Base-by-base conservation (phyloP, 2,113 vertebrate species). In the Pagrus major region DNA sequence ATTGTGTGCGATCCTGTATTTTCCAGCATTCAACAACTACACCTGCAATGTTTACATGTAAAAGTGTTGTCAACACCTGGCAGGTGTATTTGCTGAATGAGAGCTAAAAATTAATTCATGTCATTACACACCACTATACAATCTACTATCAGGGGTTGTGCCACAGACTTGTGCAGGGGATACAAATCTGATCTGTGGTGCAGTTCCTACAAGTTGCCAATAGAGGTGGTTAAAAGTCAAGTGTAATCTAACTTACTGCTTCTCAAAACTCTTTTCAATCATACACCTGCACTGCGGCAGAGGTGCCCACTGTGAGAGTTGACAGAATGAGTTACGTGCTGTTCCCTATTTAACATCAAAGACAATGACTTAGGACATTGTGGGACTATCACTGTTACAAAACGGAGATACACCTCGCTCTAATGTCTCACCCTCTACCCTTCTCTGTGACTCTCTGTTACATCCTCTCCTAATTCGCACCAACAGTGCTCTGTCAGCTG, bases 281-380 rank as follows among this genome's bases (percentile, higher is more conserved):
- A 35, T 1, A 49, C 58, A 78, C 39, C 73, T 84, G 73, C 81
- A 70, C 63, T 70, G 77, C 64, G 25, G 76, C 75, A 70, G 65
- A 66, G 21, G 42, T n/a, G 51, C 47, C 23, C 52, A n/a, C 59
- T 29, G 16, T 47, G 27, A 33, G 42, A 73, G 33, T 2, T 35
- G 18, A 39, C 7, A 21, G 41, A 6, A n/a, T 3, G 14, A 65
- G 5, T 23, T 31, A 23, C 60, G 35, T 33, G 42, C 33, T 21
- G 25, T 12, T 51, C 41, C 12, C 33, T 51, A 23, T 49, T 29
- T 14, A 27, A 51, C 35, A 52, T 14, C 35, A 29, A 39, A 39
- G 52, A 42, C 15, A 31, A 55, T 12, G n/a, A 56, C 31, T 44
- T 35, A 16, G 8, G 11, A 59, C 49, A 18, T 3, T 6, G 14